phyloP scores from a whole-genome alignment of 2,113 vertebrate species.

The Paradoxurus hermaphroditus region DNA sequence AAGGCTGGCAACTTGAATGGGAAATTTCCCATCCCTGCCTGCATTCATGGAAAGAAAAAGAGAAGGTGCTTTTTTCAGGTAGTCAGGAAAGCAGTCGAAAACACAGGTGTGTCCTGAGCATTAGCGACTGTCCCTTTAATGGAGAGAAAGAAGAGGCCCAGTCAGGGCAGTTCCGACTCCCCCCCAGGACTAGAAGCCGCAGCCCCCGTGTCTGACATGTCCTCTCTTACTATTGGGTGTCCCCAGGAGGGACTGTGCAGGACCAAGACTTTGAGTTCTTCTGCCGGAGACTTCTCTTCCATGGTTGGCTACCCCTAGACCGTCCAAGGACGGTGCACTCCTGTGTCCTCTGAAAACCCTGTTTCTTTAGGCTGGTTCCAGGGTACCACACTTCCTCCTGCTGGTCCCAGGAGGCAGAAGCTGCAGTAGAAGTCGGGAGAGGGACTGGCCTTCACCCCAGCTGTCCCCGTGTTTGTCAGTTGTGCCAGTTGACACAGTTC shows the following conservation, averaged over 20 bases:
- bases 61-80: neutral
- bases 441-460: neutral
- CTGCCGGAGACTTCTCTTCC: neutral
- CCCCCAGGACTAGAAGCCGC: neutral
- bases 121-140: neutral
- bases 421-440: neutral
- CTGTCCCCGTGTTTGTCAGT: neutral
- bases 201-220: neutral
- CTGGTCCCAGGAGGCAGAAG: neutral
- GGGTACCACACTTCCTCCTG: no score
- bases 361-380: neutral
- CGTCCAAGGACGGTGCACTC: neutral
- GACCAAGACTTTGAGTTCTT: neutral
- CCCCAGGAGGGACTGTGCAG: accelerated
- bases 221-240: neutral
- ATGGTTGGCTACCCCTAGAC: neutral
- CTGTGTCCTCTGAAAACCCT: neutral
- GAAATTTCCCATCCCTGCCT: neutral
- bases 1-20: neutral
- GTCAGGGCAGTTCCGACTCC: neutral
- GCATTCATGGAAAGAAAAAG: neutral
- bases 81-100: neutral
- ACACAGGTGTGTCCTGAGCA: neutral
- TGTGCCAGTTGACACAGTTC: no score
- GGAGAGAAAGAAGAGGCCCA: no score